Base-by-base conservation (phyloP, 1,140 invertebrate genomes). In the Danaus plexippus region DNA sequence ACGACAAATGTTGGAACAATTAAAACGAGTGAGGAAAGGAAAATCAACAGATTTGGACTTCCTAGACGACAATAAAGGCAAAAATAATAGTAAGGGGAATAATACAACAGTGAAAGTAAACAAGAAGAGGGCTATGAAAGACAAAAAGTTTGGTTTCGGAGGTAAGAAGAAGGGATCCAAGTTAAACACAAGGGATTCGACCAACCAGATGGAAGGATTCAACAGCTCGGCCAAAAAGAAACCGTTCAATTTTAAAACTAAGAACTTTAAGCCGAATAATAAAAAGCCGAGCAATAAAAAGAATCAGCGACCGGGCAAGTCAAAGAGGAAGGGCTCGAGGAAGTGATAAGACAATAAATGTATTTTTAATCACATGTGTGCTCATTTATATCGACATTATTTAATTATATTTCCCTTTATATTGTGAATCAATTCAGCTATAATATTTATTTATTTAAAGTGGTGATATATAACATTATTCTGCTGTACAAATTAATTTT, bases 131-230 rank as follows among this genome's bases (percentile, higher is more conserved):
- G 90, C 92, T 44, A 86, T 88, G 63, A 96, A 97, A 78, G 92
- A 98, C 84, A 89, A 91, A 48, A 97, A 96, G 74, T 99, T 93
- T 88, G 98, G 97, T 1, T 98, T 95, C 89, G 98, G 98, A 43
- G 97, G 97, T 2, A 97, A 97, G 72, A 99, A 99, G 87, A 93
- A 93, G 64, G 93, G 96, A 1, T 89, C 88, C 0, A 99, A 99
- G 84, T 86, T 90, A 43, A 99, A 99, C 71, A 97, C 95, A 1
- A 93, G 90, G 67, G 91, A 94, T 0, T 97, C 95, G 48, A 88
- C 92, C 1, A 89, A 89, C 12, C 90, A 92, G 71, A 89, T 93
- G 57, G 90, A 90, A 9, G 90, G 90, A 2, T 92, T 89, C 18
- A 87, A 75, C 55, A 88, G 85, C 61, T 87, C 89, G 0, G 60